A percentile compares a stretch with the other conserved stretches of the same genome.
These are phyloP conservation scores for Paradisaea rubra DNA, from an alignment of 2,113 vertebrate species.

Conservation along the genomic window DNA sequence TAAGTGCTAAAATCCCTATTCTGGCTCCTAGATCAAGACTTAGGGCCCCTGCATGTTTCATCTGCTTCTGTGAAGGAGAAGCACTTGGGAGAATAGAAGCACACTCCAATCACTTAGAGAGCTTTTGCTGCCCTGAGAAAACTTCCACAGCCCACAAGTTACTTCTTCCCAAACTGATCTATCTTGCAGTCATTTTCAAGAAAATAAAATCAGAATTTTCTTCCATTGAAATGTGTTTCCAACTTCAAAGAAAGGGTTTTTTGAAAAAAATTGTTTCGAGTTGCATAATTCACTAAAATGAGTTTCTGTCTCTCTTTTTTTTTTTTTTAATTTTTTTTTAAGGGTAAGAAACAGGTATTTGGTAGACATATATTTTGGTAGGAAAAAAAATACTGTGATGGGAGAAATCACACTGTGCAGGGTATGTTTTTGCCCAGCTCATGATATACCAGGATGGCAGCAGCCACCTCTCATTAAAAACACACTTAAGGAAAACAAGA, in stretches of 20 bases:
- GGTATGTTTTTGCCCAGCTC: neutral
- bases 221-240: neutral
- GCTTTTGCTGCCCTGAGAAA: neutral
- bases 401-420: neutral
- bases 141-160: neutral
- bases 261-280: neutral
- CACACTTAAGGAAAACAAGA: neutral
- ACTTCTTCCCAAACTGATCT: neutral
- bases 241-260: neutral
- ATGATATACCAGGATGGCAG: neutral
- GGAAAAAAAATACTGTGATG: neutral
- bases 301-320: neutral
- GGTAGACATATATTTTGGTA: neutral
- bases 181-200: neutral
- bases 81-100: neutral
- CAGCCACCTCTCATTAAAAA: neutral
- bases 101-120: neutral
- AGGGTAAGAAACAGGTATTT: neutral
- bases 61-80: neutral
- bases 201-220: neutral
- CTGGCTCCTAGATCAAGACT: neutral
- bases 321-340: neutral
- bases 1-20: constrained; percentile 1
- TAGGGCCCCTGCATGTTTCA: neutral
- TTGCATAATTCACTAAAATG: neutral